These are phyloP conservation scores for Bathynomus jamesi DNA, from an alignment of 1,140 invertebrate species.

Conservation along the genomic window DNA sequence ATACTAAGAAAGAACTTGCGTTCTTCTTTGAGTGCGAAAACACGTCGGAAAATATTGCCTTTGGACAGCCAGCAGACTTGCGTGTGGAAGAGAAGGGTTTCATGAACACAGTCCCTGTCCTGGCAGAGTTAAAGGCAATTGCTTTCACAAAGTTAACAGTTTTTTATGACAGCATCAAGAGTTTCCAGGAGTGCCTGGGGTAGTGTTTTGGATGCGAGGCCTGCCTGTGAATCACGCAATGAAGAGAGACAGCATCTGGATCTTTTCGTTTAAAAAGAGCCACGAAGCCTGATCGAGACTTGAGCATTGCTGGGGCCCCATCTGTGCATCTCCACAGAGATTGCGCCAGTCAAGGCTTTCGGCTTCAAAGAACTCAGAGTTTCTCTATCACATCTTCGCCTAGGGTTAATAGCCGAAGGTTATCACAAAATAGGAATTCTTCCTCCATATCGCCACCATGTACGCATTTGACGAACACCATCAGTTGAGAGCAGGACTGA, in stretches of 20 bases:
- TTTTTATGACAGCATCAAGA: slow-evolving; percentile 15
- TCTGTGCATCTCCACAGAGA: slow-evolving; percentile 43
- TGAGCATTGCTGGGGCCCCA: slow-evolving; percentile 42
- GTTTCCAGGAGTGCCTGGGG: neutral
- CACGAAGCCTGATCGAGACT: slow-evolving; percentile 39
- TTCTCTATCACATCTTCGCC: slow-evolving; percentile 18
- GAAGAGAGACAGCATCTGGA: slow-evolving; percentile 38
- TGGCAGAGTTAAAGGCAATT: too few relatives aligned
- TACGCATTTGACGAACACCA: slow-evolving; percentile 16
- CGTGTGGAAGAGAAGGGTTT: too few relatives aligned
- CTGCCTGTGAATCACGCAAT: slow-evolving; percentile 40
- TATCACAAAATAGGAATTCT: slow-evolving; percentile 10
- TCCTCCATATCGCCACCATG: slow-evolving; percentile 16
- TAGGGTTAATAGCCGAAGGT: neutral
- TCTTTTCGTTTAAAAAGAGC: slow-evolving; percentile 39
- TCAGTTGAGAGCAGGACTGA: slow-evolving; percentile 22
- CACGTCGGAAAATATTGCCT: slow-evolving; percentile 14
- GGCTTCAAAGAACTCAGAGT: slow-evolving; percentile 35
- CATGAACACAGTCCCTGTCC: too few relatives aligned
- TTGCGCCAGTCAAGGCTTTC: too few relatives aligned
- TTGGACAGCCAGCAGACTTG: too few relatives aligned
- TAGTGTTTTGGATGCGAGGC: slow-evolving; percentile 20
- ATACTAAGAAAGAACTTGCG: slow-evolving; percentile 3
- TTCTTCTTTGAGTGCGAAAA: slow-evolving; percentile 12
- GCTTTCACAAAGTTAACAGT: too few relatives aligned